Conservation (phyloP, 37 sponge, comb jelly and placozoan genomes). For the Agelas oroides region DNA sequence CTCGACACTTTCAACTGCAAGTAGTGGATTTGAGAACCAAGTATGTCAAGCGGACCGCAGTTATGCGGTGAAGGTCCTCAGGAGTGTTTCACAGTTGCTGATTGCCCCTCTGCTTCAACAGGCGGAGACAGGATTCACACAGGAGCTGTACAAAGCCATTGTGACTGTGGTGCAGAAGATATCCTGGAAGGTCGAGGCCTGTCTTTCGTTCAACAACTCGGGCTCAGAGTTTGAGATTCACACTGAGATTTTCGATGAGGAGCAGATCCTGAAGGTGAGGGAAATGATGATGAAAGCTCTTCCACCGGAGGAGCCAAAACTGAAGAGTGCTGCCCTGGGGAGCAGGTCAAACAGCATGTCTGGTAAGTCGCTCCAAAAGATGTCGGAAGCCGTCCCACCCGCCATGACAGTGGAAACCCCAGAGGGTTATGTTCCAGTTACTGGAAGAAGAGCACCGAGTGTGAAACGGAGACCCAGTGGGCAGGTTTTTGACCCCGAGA, state of each 20-base stretch:
- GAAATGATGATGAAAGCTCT: slow-evolving; percentile 50
- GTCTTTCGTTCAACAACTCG: slow-evolving; percentile 54
- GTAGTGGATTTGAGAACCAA: background rate
- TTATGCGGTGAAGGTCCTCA: slow-evolving; percentile 59
- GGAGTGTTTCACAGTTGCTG: slow-evolving; percentile 44
- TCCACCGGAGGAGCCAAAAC: slow-evolving; percentile 60
- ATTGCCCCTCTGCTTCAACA: slow-evolving; percentile 33
- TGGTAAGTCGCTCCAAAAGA: too few species aligned
- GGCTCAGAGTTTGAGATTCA: slow-evolving; percentile 41
- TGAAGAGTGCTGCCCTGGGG: background rate
- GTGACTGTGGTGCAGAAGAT: slow-evolving; percentile 60
- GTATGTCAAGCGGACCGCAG: slow-evolving; percentile 17
- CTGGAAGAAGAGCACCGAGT: slow-evolving; percentile 3
- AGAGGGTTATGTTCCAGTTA: background rate
- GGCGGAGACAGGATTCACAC: slow-evolving; percentile 41
- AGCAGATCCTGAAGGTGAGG: background rate
- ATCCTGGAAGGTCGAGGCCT: slow-evolving; percentile 79
- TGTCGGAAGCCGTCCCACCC: too few species aligned
- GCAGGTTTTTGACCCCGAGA: slow-evolving; percentile 1
- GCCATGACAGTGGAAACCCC: too few species aligned
- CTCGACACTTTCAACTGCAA: slow-evolving; percentile 2
- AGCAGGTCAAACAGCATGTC: slow-evolving; percentile 5
- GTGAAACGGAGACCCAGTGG: slow-evolving; percentile 9
- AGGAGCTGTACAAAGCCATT: slow-evolving; percentile 42
- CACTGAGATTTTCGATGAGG: slow-evolving; percentile 38